Evolutionary conservation across 2,888 invertebrate genomes (phyloP).

Genomic region (Volucella inanis): DNA sequence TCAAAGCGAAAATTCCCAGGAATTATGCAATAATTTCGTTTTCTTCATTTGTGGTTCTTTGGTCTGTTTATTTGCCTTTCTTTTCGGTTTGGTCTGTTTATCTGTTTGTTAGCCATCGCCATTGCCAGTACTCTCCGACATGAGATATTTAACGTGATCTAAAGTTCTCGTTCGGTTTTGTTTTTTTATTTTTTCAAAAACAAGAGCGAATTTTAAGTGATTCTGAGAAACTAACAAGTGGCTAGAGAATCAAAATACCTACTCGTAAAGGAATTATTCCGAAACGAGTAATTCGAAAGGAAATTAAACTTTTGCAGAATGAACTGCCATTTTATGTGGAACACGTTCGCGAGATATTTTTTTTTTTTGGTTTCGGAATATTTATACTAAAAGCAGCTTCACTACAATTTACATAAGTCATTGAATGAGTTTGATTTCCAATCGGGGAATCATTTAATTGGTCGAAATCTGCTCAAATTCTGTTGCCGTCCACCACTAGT

Average conservation of each 20-base stretch:
- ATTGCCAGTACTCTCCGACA: slow-evolving; percentile 31
- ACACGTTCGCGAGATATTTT: slow-evolving; percentile 5
- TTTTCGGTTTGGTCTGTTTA: slow-evolving; percentile 1
- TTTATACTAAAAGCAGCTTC: too few relatives aligned
- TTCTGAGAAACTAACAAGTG: slow-evolving; percentile 47
- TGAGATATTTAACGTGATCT: slow-evolving; percentile 56
- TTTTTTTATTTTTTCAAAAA: neutral
- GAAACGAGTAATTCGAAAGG: slow-evolving; percentile 23
- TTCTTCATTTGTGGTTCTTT: slow-evolving; percentile 43
- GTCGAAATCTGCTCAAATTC: neutral
- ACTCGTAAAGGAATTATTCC: slow-evolving; percentile 15
- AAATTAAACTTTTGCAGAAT: slow-evolving; percentile 33
- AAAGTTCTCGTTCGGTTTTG: neutral
- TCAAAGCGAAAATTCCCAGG: slow-evolving; percentile 52
- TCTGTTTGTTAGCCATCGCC: slow-evolving; percentile 33
- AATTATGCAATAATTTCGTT: slow-evolving; percentile 71
- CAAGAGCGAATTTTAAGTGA: slow-evolving; percentile 47
- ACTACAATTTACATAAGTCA: too few relatives aligned
- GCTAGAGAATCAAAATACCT: slow-evolving; percentile 16
- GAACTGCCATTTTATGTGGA: slow-evolving; percentile 7
- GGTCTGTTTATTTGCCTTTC: neutral
- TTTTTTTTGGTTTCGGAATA: neutral
- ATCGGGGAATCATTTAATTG: too few relatives aligned
- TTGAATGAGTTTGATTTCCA: too few relatives aligned
- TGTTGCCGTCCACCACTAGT: neutral